Conservation (phyloP, 1,140 invertebrate species). For the Hyposmocoma kahamanoa region DNA sequence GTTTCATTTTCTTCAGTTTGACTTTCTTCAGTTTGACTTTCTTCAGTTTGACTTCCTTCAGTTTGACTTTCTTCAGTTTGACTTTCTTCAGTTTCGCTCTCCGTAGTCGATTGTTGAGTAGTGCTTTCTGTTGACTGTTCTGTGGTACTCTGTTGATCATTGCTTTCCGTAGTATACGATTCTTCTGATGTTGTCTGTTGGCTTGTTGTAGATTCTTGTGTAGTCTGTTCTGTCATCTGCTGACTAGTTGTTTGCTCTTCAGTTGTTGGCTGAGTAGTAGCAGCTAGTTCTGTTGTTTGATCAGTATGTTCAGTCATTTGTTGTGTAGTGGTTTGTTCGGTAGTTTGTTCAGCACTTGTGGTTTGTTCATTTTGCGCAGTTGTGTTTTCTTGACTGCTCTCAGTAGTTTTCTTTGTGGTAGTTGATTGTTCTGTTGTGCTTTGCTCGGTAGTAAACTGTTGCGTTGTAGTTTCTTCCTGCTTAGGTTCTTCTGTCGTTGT, state of each 20-base stretch:
- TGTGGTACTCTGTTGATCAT: slow-evolving; percentile 17
- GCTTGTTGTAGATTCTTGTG: slow-evolving; percentile 24
- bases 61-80: slow-evolving; percentile 17
- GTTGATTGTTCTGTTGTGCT: slow-evolving; percentile 29
- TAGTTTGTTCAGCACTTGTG: slow-evolving; percentile 18
- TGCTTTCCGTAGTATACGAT: slow-evolving; percentile 15
- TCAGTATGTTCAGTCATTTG: slow-evolving; percentile 8
- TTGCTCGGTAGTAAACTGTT: slow-evolving; percentile 28
- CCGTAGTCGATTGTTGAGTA: slow-evolving; percentile 20
- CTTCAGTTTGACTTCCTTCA: slow-evolving; percentile 10
- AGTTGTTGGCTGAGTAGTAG: slow-evolving; percentile 21
- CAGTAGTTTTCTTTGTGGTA: slow-evolving; percentile 22
- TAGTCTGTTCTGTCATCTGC: slow-evolving; percentile 21
- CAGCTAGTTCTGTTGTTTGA: slow-evolving; percentile 20
- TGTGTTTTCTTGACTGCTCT: slow-evolving; percentile 16
- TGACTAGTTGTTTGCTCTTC: slow-evolving; percentile 23
- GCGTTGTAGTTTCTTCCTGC: background rate
- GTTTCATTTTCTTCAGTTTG: slow-evolving; percentile 7
- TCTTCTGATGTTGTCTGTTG: slow-evolving; percentile 17
- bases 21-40: slow-evolving; percentile 27
- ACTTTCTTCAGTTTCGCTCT: slow-evolving; percentile 22
- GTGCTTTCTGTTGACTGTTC: slow-evolving; percentile 12
- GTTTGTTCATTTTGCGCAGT: slow-evolving; percentile 15
- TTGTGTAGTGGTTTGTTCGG: slow-evolving; percentile 22
- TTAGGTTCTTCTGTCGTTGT: slow-evolving; percentile 24